Evolutionary conservation across 2,797 vertebrate genomes (phyloP).

Genomic region (Strix occidentalis): DNA sequence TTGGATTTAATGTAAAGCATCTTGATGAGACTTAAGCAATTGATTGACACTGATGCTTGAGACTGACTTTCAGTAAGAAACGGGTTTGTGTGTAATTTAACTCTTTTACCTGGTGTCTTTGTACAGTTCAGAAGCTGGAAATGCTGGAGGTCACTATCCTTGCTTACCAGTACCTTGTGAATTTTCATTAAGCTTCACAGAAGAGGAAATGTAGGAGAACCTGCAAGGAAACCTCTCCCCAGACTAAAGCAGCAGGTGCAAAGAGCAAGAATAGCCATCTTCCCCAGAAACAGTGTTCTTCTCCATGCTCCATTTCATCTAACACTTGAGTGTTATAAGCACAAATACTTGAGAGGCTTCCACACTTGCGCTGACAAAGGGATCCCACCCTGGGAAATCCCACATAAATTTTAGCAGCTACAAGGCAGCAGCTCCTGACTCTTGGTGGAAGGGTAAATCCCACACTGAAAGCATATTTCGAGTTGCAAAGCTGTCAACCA

Average conservation of each 20-base stretch:
- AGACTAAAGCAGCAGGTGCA: background rate
- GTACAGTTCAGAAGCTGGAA: background rate
- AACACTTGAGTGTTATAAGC: conserved; percentile 12
- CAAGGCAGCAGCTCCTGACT: background rate
- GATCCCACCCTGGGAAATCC: conserved; percentile 24
- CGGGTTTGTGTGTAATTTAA: background rate
- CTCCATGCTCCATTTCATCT: background rate
- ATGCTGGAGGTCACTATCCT: background rate
- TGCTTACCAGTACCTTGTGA: background rate
- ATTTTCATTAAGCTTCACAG: conserved; percentile 5
- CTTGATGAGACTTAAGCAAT: background rate
- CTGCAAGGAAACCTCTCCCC: background rate
- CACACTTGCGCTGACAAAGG: background rate
- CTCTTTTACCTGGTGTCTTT: background rate
- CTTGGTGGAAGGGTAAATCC: conserved; percentile 21
- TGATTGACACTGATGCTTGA: background rate
- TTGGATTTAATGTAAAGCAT: background rate
- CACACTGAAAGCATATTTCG: background rate
- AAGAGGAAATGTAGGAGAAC: background rate
- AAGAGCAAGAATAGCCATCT: conserved; percentile 5
- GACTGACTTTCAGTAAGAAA: background rate
- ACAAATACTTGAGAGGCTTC: conserved; percentile 41
- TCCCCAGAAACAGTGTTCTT: background rate
- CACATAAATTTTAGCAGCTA: conserved; percentile 29
- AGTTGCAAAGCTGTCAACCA: background rate